These are phyloP conservation scores for Sakesphorus luctuosus DNA, from an alignment of 2,113 vertebrate species.

Conservation along the genomic window DNA sequence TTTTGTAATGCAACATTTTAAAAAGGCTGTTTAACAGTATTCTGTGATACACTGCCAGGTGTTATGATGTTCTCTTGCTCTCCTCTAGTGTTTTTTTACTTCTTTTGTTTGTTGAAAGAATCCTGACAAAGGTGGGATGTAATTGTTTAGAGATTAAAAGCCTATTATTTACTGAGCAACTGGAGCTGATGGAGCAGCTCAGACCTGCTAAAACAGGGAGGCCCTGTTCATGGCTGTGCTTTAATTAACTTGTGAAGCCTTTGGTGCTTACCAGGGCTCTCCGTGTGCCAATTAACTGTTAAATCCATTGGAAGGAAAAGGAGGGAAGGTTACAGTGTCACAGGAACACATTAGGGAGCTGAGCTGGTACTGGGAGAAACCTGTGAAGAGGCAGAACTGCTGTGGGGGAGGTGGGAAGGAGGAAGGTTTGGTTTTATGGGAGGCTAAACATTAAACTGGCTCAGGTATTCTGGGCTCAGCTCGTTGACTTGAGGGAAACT, in stretches of 20 bases:
- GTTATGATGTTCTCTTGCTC: not conserved
- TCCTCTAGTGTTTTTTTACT: not conserved
- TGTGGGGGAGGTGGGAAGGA: not conserved
- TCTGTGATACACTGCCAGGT: not conserved
- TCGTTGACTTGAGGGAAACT: not conserved
- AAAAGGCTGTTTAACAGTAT: not conserved
- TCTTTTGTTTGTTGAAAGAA: not conserved
- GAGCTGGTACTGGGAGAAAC: not conserved
- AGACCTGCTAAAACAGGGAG: not conserved
- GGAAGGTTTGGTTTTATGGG: not conserved
- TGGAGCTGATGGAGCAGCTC: not conserved
- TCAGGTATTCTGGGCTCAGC: not conserved
- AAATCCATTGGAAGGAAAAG: not conserved
- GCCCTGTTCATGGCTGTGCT: not conserved
- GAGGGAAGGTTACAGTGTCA: not conserved
- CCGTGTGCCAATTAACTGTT: not conserved
- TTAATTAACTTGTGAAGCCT: not conserved
- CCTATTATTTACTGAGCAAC: not conserved
- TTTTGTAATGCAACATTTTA: not conserved
- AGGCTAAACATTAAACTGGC: not conserved
- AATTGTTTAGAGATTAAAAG: not conserved
- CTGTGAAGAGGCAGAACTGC: not conserved
- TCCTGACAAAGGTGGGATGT: not conserved
- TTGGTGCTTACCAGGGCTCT: not conserved
- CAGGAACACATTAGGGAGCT: not conserved